These are phyloP conservation scores for Lochmaea capreae DNA, from an alignment of 2,888 invertebrate species.

Conservation along the genomic window DNA sequence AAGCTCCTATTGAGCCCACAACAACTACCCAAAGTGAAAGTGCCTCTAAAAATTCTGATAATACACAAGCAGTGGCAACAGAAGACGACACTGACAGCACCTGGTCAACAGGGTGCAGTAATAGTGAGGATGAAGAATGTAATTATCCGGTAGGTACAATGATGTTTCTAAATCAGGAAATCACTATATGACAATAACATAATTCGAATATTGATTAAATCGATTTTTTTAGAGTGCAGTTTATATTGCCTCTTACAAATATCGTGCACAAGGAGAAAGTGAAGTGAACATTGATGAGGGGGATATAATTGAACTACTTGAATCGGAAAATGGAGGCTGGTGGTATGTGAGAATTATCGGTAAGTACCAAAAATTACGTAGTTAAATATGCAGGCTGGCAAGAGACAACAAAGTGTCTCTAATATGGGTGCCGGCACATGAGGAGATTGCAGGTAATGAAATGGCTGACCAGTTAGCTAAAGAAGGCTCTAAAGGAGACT, in stretches of 20 bases:
- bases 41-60: conserved; percentile 64
- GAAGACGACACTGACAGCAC: conserved; percentile 75
- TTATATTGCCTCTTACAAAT: conserved; percentile 91
- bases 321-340: conserved; percentile 96
- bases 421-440: too few relatives aligned
- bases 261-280: conserved; percentile 89
- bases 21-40: conserved; percentile 54
- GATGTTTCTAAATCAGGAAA: too few relatives aligned
- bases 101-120: conserved; percentile 93
- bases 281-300: conserved; percentile 93
- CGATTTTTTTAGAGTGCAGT: conserved; percentile 74
- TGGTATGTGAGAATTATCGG: conserved; percentile 92
- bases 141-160: conserved; percentile 52
- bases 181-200: too few relatives aligned
- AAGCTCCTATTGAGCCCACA: conserved; percentile 53
- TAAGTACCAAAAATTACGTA: too few relatives aligned
- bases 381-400: too few relatives aligned
- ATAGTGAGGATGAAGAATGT: conserved; percentile 86
- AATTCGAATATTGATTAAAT: too few relatives aligned
- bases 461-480: too few relatives aligned
- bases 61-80: conserved; percentile 58
- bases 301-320: conserved; percentile 88
- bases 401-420: too few relatives aligned
- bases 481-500: too few relatives aligned
- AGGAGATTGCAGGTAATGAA: too few relatives aligned